Evolutionary conservation across 2,113 vertebrate genomes (phyloP), one percentile per base, ranked within the genome.

Genomic region (Falco punctatus): DNA sequence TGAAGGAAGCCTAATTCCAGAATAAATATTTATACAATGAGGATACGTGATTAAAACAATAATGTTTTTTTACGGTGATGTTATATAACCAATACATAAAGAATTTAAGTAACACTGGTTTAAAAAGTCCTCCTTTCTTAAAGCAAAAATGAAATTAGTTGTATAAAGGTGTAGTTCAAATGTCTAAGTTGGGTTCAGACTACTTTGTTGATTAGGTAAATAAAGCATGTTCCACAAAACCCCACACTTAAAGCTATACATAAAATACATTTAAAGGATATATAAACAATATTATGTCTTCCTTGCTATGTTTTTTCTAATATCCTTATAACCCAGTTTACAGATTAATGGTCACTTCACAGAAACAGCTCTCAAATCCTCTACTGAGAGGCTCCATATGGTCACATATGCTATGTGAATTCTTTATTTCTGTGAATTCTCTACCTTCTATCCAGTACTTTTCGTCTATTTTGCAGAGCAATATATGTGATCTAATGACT

Each of bases 221-320:
- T 61, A 61, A n/a, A 83, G 3, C 0, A 0, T 20, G 18, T 74
- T 75, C 64, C 74, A 59, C 48, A 80, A 51, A 58, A 18, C 0
- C 3, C 11, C 49, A 55, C 35, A 77, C 28, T 87, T 66, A 67
- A 46, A 72, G 15, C 32, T 80, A 55, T 28, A 61, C 22, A 70
- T 26, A 18, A 74, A 2, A n/a, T 30, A 19, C 16, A 72, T 75
- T 88, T 88, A 59, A 71, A 44, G 19, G 28, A n/a, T 51, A 52
- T 15, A 52, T 27, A 71, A 88, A 40, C 13, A 65, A 38, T 12
- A 42, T 54, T 67, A 38, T 71, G 12, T 46, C 44, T 69, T 28
- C n/a, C 52, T 70, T 69, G 6, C 14, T 67, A 64, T 32, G 11
- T 35, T 78, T 86, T 77, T 65, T 70, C 11, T 58, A 67, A 6